phyloP scores from a whole-genome alignment of 2,888 invertebrate species.

The Conistra vaccinii region DNA sequence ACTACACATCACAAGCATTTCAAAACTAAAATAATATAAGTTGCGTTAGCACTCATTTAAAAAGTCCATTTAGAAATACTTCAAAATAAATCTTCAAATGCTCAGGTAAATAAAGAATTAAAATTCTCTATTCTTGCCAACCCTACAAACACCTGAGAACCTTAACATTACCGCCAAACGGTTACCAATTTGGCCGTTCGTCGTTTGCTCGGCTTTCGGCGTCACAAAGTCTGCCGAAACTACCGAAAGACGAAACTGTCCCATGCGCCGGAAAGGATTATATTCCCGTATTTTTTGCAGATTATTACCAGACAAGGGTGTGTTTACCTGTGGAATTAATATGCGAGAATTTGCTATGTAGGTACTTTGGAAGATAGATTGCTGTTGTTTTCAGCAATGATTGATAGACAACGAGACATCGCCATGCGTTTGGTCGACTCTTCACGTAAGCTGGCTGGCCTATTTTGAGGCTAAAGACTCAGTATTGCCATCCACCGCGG shows the following conservation, averaged over 20 bases:
- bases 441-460: no score
- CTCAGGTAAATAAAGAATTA: neutral
- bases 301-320: constrained; percentile 78
- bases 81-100: neutral
- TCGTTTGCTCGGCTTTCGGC: constrained; percentile 73
- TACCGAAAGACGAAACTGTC: constrained; percentile 80
- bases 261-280: constrained; percentile 87
- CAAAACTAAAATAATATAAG: neutral
- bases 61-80: neutral
- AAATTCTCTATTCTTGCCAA: constrained; percentile 63
- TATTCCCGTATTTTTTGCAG: constrained; percentile 81
- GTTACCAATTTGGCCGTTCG: constrained; percentile 81
- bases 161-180: constrained; percentile 78
- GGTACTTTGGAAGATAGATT: constrained; percentile 4
- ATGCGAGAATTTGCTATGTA: constrained; percentile 46
- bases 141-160: constrained; percentile 79
- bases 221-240: constrained; percentile 89
- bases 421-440: no score
- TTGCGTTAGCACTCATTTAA: neutral
- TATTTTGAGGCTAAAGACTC: no score
- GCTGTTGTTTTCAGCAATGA: constrained; percentile 10
- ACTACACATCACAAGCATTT: no score
- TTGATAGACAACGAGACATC: neutral
- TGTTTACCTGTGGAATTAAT: constrained; percentile 77
- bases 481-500: no score